Evolutionary conservation across 2,113 vertebrate species (phyloP), one percentile per base, ranked within the genome.

Genomic region (Chlorocebus sabaeus): DNA sequence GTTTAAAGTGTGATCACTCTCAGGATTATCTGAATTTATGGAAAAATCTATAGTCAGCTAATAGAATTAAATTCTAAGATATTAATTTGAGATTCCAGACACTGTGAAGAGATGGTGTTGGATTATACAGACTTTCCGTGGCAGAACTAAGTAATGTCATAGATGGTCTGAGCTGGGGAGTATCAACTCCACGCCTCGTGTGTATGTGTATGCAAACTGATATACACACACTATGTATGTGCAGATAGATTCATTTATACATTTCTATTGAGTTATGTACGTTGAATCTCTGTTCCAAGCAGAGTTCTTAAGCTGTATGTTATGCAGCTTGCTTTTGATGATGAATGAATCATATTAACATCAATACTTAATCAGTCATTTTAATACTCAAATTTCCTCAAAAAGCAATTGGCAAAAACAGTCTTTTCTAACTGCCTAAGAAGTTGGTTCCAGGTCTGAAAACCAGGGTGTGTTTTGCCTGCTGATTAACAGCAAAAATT

Each of bases 21-120:
- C 52, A 27, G 18, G 25, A 97, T 94, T 61, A 83, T 76, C 70
- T 73, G 45, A 97, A 70, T 70, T 87, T 94, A 75, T 55, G 12
- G 68, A 78, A 52, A 38, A 57, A 81, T 89, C 57, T 86, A 45
- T 68, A 91, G 80, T 94, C 52, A n/a, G 68, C 6, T 61, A 82
- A 70, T 68, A 90, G 30, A 94, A 59, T 86, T 88, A 82, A 79
- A 55, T 40, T 96, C 59, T 89, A 79, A 86, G 13, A 52, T 17
- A 61, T 32, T 52, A 50, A 85, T 90, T 61, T 85, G 52, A 92
- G 55, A 55, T 90, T 52, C 64, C 35, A 87, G 80, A 70, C 12
- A 3, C 52, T 55, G 55, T 83, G 27, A 88, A 95, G 25, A 40
- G 30, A 73, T 79, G 20, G 5, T n/a, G 20, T 80, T 93, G 68